Evolutionary conservation across 2,797 vertebrate species (phyloP), one percentile per base, ranked within the genome.

Genomic region (Tauraco hartlaubi): DNA sequence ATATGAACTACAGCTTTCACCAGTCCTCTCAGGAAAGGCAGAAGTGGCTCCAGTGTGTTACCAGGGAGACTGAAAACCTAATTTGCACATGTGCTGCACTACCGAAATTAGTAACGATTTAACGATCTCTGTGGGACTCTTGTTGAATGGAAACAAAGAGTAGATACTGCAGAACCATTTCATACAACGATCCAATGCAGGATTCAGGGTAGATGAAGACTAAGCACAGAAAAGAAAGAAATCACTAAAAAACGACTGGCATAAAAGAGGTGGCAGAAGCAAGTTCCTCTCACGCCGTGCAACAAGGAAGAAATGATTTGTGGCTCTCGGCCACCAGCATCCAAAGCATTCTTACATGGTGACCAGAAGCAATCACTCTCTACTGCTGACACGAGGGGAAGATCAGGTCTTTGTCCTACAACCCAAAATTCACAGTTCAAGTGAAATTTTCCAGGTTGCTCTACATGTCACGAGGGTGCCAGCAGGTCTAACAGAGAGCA

Each of bases 21-120:
- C 52, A 56, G 2, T 16, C 41, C 69, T 54, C 79, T 58, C 69
- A 79, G 73, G 33, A 76, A 87, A 54, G 67, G 68, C 78, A 91
- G 56, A 79, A 63, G 16, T 31, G 76, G 58, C 44, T 94, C 71
- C 33, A 85, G 31, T 0, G 2, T 73, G 79, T 90, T 95, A 83
- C 87, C 72, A 85, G 44, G 73, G 82, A 83, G 75, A 91, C 68
- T 5, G 23, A 79, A 88, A 92, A 79, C 26, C 62, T 85, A 6
- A 94, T 83, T 74, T 92, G 68, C 82, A 94, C 71, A 58, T 3
- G 44, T 91, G 92, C 81, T 87, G 59, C 37, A 31, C 76, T 49
- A 39, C 0, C 2, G 76, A 91, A 95, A 95, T 92, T n/a, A 88
- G 64, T 28, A 88, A 77, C 0, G 1, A 91, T 74, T 91, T 95